Conservation (phyloP, 2,888 invertebrate genomes). For the Mechanitis messenoides region DNA sequence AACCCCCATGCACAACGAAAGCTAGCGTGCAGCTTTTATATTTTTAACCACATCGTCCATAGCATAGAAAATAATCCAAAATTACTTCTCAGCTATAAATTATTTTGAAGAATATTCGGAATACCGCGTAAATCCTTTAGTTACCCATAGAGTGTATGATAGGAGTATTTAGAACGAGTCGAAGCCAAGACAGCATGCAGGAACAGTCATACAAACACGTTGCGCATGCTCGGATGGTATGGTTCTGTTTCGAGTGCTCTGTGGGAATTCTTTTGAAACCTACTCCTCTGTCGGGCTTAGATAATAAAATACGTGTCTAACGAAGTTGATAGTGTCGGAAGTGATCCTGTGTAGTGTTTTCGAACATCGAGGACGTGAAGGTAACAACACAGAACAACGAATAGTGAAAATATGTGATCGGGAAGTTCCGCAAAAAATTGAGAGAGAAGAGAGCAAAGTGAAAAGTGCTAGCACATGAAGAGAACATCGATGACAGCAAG, state of each 20-base stretch:
- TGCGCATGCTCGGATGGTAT: conserved; percentile 68
- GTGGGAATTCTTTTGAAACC: conserved; percentile 42
- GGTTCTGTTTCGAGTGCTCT: conserved; percentile 67
- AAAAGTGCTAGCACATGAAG: conserved; percentile 71
- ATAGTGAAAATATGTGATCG: conserved; percentile 70
- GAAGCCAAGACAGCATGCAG: conserved; percentile 76
- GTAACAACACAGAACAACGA: conserved; percentile 72
- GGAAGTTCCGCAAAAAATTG: conserved; percentile 60
- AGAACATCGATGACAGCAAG: conserved; percentile 73
- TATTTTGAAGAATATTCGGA: conserved; percentile 12
- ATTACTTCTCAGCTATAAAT: conserved; percentile 46
- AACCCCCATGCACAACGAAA: conserved; percentile 76
- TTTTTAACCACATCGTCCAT: conserved; percentile 67
- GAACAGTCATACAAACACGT: conserved; percentile 66
- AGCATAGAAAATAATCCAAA: conserved; percentile 50
- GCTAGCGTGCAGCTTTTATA: conserved; percentile 74
- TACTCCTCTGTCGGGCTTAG: conserved; percentile 39
- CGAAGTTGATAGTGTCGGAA: conserved; percentile 44
- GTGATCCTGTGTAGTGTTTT: conserved; percentile 57
- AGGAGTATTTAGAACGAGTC: conserved; percentile 56
- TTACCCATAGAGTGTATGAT: conserved; percentile 44
- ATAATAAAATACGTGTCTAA: conserved; percentile 39
- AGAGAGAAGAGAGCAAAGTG: conserved; percentile 69
- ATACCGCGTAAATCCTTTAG: conserved; percentile 18
- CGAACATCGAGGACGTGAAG: conserved; percentile 66